Percentiles rank a stretch among this genome's conserved stretches.
Evolutionary conservation across 1,140 invertebrate species (phyloP).

Genomic region (Halesus radiatus): DNA sequence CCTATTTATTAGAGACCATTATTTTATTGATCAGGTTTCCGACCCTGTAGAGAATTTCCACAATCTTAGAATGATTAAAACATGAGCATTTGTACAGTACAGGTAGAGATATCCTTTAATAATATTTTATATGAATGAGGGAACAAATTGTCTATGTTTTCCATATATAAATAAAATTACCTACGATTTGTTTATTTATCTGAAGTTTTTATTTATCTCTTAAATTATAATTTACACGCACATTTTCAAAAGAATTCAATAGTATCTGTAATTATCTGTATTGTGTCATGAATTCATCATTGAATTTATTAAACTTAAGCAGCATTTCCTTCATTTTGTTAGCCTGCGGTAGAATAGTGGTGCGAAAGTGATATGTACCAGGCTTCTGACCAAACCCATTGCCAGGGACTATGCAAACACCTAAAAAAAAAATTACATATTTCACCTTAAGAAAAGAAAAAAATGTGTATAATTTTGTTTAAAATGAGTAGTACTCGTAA

Average conservation of each 20-base stretch:
- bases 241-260: background rate
- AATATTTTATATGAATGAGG: conserved; percentile 50
- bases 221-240: background rate
- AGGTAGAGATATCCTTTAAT: conserved; percentile 46
- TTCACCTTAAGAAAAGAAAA: too few relatives aligned
- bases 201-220: background rate
- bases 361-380: conserved; percentile 96
- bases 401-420: conserved; percentile 90
- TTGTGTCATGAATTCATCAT: conserved; percentile 6
- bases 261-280: background rate
- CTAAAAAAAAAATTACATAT: conserved; percentile 60
- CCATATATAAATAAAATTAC: conserved; percentile 55
- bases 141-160: conserved; percentile 59
- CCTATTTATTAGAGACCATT: conserved; percentile 13
- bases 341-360: conserved; percentile 87
- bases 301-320: background rate
- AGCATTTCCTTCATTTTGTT: conserved; percentile 24
- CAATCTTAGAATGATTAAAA: conserved; percentile 46
- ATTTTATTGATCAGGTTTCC: conserved; percentile 18
- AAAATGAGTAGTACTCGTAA: too few relatives aligned
- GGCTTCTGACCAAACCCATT: conserved; percentile 95
- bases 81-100: conserved; percentile 54
- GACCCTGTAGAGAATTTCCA: conserved; percentile 11
- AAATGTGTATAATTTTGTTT: too few relatives aligned
- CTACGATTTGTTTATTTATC: conserved; percentile 46